Percentiles rank a stretch among this genome's conserved stretches.
phyloP scores from a whole-genome alignment of 2,113 vertebrate species.

The Tyrannus savana region DNA sequence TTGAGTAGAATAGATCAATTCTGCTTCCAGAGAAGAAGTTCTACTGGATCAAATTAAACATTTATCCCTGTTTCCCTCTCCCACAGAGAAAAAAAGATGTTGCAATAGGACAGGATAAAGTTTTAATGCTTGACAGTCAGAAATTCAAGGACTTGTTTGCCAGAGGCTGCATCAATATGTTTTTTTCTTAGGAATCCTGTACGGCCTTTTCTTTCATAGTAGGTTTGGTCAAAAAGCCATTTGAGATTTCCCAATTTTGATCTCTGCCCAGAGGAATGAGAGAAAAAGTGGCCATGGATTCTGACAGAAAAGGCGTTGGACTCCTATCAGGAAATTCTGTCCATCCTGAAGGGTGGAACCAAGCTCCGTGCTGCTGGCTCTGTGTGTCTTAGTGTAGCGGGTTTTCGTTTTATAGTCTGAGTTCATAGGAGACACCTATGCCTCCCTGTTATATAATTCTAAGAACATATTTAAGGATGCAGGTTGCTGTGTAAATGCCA shows the following conservation, averaged over 20 bases:
- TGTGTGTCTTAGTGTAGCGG: background rate
- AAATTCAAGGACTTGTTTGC: background rate
- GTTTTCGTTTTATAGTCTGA: background rate
- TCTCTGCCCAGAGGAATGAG: background rate
- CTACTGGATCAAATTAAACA: background rate
- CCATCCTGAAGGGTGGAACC: background rate
- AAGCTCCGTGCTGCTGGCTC: background rate
- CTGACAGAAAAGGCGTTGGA: background rate
- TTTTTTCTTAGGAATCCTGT: background rate
- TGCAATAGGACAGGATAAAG: background rate
- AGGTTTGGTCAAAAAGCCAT: background rate
- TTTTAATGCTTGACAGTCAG: background rate
- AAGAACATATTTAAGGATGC: background rate
- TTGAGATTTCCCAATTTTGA: background rate
- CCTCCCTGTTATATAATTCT: background rate
- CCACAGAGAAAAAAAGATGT: background rate
- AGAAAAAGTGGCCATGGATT: background rate
- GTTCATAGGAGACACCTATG: background rate
- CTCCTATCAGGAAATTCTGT: background rate
- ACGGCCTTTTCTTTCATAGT: background rate
- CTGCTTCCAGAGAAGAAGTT: background rate
- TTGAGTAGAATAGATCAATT: background rate
- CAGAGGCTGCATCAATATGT: background rate
- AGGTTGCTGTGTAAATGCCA: slow-evolving; percentile 13
- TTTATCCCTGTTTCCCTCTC: background rate